These are phyloP conservation scores for Drosophila infuscata DNA, from an alignment of 2,888 invertebrate species.

Conservation along the genomic window DNA sequence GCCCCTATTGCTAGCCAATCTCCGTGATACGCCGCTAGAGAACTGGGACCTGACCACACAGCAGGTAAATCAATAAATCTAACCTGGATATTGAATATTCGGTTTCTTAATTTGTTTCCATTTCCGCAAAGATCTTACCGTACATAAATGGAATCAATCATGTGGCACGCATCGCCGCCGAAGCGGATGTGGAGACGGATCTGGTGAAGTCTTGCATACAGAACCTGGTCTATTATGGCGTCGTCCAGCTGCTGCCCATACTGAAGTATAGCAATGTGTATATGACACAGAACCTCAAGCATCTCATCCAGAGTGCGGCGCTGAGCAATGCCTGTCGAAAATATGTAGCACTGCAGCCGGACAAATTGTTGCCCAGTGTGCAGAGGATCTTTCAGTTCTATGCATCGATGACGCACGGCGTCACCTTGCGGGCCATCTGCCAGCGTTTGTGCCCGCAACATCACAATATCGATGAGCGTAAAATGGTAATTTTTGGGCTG, in stretches of 20 bases:
- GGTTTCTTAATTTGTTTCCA: background rate
- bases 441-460: conserved; percentile 88
- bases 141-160: conserved; percentile 97
- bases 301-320: conserved; percentile 88
- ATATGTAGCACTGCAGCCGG: conserved; percentile 83
- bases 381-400: conserved; percentile 86
- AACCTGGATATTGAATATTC: background rate
- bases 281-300: conserved; percentile 90
- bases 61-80: conserved; percentile 87
- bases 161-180: conserved; percentile 94
- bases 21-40: conserved; percentile 88
- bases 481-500: conserved; percentile 87
- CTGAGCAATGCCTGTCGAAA: conserved; percentile 90
- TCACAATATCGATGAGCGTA: conserved; percentile 85
- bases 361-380: conserved; percentile 81
- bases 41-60: conserved; percentile 98
- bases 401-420: conserved; percentile 89
- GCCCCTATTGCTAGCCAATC: conserved; percentile 90
- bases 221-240: conserved; percentile 93
- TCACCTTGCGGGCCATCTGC: conserved; percentile 90
- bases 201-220: conserved; percentile 97
- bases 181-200: conserved; percentile 96
- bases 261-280: conserved; percentile 95
- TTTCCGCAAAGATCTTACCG: conserved; percentile 86
- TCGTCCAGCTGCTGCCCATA: conserved; percentile 91